Base-by-base conservation (phyloP, 2,888 invertebrate genomes). In the Melolontha melolontha region DNA sequence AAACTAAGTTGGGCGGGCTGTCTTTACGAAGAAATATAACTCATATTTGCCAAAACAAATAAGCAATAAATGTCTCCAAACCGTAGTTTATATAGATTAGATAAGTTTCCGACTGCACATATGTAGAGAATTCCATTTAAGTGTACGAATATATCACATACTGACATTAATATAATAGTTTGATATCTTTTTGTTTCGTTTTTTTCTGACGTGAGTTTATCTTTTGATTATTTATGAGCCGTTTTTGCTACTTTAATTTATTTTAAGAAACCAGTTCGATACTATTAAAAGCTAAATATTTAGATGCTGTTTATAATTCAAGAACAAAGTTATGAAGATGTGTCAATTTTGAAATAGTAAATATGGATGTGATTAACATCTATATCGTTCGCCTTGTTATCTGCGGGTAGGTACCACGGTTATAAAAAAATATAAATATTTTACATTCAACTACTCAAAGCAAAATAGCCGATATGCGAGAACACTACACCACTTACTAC, bases 251-350 rank as follows among this genome's bases (percentile, higher is more conserved):
- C 39, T 39, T 54, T 27, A 29, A 59, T 59, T 59, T 59, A 59
- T 59, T 59, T 59, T 59, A 44, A 59, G 44, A 27, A 44, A n/a
- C 27, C 59, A 16, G 41, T 34, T 29, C 44, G 29, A 59, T 29
- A 59, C 47, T 44, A 42, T 57, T 44, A 22, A 29, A 59, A 47
- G 14, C 29, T 59, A 59, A 59, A 59, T 59, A 59, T 59, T 59
- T 42, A 16, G 5, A 27, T 7, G 2, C 14, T 47, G 59, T 59
- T 59, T 59, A 59, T 44, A 59, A 59, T 29, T 47, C 14, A 34
- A n/a, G n/a, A 59, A n/a, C 2, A n/a, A n/a, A 22, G 17, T 34
- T 44, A 44, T 47, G 14, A 44, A 59, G 47, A 29, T 6, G 4
- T 6, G 6, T 29, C 29, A 29, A 29, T 5, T 5, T 29, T 5